Evolutionary conservation across 2,888 invertebrate species (phyloP), one percentile per base, ranked within the genome.

Genomic region (Dorcus parallelipipedus): DNA sequence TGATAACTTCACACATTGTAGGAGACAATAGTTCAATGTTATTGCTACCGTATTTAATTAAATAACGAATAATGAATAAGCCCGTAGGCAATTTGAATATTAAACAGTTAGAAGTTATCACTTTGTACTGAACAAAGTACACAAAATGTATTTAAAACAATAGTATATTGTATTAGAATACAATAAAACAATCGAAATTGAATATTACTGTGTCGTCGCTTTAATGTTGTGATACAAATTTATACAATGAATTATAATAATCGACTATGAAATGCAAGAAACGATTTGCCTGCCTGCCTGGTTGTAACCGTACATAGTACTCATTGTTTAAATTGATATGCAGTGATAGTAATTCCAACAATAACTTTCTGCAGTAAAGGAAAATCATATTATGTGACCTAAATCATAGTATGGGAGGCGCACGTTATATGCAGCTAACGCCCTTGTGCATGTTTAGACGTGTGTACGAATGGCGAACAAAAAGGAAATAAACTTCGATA

Each of bases 161-260:
- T 55, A 42, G 48, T 52, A 33, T 33, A 55, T 55, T 55, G 59
- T 59, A 59, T 59, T 59, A 59, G 59, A 55, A 59, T 55, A 59
- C 59, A 59, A 59, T 59, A 59, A 59, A 59, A 59, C 59, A 59
- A 59, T 59, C 52, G 59, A 55, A 59, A 54, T 59, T 59, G 54
- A 59, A 59, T 59, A 52, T 59, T 59, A 55, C 55, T 38, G 45
- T 17, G 54, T 45, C 33, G 38, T 33, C 33, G 45, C 47, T 38
- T 43, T 38, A 38, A 41, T 48, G 56, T 52, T 54, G 49, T 45
- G 55, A 52, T 59, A 47, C 52, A 55, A 59, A 59, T 59, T 55
- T 59, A 54, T 59, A 59, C 59, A 59, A 59, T 55, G 59, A 43
- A 54, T 59, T 59, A 59, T 42, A 55, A 51, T 55, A 59, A 59